Evolutionary conservation across 2,797 vertebrate genomes (phyloP).

Genomic region (Cossypha dichroa): DNA sequence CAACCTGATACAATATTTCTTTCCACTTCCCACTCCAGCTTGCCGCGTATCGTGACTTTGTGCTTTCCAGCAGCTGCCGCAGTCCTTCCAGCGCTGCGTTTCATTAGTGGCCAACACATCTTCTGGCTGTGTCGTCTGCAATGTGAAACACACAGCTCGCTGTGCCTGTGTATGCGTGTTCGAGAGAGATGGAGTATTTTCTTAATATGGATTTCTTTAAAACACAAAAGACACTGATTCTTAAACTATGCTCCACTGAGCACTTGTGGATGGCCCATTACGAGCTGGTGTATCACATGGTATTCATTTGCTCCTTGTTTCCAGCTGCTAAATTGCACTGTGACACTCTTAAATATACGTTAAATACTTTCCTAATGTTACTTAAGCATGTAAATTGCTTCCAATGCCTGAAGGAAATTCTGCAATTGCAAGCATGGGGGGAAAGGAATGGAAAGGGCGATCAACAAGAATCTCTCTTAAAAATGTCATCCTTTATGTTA

Average conservation of each 20-base stretch:
- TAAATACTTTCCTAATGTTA: conserved; percentile 64
- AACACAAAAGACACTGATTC: background rate
- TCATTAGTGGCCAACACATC: conserved; percentile 12
- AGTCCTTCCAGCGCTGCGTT: conserved; percentile 43
- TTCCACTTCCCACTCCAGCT: conserved; percentile 45
- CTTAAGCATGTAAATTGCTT: conserved; percentile 62
- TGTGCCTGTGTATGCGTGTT: background rate
- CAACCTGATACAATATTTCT: conserved; percentile 61
- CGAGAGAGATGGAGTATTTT: background rate
- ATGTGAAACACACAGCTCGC: background rate
- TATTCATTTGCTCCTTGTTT: conserved; percentile 61
- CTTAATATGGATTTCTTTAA: background rate
- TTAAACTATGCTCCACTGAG: background rate
- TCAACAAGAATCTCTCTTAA: background rate
- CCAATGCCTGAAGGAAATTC: conserved; percentile 40
- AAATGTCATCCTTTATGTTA: background rate
- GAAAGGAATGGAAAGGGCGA: background rate
- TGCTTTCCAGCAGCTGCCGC: conserved; percentile 4
- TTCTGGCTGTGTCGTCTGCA: background rate
- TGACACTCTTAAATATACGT: conserved; percentile 61
- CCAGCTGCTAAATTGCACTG: conserved; percentile 65
- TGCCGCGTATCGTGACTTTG: conserved; percentile 41
- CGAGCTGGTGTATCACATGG: conserved; percentile 39
- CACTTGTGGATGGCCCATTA: conserved; percentile 31
- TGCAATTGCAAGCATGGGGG: background rate